Conservation (phyloP, 2,113 vertebrate species). For the Poeciliopsis retropinna region DNA sequence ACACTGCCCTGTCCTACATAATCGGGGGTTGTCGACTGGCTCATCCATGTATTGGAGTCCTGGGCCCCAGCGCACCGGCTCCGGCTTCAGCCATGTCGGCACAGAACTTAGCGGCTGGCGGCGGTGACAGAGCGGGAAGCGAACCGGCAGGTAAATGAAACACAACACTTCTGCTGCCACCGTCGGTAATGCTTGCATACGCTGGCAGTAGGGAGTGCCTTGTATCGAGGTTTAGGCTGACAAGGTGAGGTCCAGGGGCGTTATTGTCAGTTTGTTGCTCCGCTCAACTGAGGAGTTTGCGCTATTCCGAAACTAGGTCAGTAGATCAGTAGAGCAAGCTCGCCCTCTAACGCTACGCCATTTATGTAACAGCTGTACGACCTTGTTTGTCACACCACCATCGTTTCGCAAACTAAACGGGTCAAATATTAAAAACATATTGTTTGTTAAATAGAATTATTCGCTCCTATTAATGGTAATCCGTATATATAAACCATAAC, state of each 20-base stretch:
- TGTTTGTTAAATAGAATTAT: not conserved
- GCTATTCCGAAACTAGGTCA: constrained; percentile 83
- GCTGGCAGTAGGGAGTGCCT: accelerated
- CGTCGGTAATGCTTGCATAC: accelerated
- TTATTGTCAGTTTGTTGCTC: constrained; percentile 28
- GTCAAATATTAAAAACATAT: not conserved
- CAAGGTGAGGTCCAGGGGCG: not conserved
- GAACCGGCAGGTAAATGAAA: constrained; percentile 69
- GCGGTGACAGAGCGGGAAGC: constrained; percentile 76
- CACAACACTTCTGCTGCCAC: not conserved
- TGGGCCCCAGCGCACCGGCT: constrained; percentile 75
- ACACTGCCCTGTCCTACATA: not conserved
- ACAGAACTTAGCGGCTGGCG: constrained; percentile 71
- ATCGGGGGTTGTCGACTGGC: constrained; percentile 34
- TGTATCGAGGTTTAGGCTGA: not conserved
- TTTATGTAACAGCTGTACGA: constrained; percentile 49
- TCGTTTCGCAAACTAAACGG: not conserved
- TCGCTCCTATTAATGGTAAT: not conserved
- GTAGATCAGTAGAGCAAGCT: constrained; percentile 84
- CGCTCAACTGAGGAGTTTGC: constrained; percentile 15
- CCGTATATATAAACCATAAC: not conserved
- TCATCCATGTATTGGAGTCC: constrained; percentile 78
- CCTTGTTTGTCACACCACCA: not conserved
- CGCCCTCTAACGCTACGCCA: constrained; percentile 32
- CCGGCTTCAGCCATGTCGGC: constrained; percentile 83